A percentile compares a stretch with the other conserved stretches of the same genome.
These are phyloP conservation scores for Dipus sagitta DNA, from an alignment of 2,797 vertebrate species.

Conservation along the genomic window DNA sequence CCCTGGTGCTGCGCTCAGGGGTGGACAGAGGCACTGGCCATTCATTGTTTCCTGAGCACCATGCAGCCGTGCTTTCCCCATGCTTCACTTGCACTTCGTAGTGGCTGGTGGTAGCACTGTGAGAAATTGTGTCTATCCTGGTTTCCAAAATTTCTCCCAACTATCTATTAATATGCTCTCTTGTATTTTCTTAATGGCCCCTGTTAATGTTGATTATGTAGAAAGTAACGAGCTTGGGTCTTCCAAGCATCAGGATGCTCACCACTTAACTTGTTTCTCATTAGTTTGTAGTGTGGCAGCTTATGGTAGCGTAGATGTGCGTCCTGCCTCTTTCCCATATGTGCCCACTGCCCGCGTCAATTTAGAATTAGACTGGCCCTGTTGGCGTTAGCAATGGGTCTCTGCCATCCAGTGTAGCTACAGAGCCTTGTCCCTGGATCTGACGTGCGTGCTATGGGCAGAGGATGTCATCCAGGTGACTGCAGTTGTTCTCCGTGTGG, in stretches of 20 bases:
- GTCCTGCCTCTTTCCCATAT: not conserved
- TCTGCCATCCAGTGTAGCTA: not conserved
- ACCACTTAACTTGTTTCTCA: slow-evolving; percentile 68
- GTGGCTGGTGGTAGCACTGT: fast-evolving
- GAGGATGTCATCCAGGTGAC: fast-evolving
- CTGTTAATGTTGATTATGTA: not conserved
- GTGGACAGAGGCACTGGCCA: not conserved
- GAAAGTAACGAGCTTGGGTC: not conserved
- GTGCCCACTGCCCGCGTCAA: not conserved
- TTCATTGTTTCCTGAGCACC: not conserved
- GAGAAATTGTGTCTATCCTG: not conserved
- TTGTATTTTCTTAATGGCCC: not conserved
- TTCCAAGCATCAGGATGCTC: fast-evolving
- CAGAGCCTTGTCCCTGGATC: not conserved
- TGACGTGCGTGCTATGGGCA: not conserved
- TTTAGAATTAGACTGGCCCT: not conserved
- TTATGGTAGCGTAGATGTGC: not conserved
- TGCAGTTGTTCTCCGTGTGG: fast-evolving
- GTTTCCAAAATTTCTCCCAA: not conserved
- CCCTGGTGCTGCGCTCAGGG: not conserved
- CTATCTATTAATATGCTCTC: fast-evolving
- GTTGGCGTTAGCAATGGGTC: fast-evolving
- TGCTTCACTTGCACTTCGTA: fast-evolving
- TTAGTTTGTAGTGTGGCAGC: not conserved
- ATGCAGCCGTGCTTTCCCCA: fast-evolving